phyloP scores from a whole-genome alignment of 2,113 vertebrate genomes.

The Mus spicilegus region DNA sequence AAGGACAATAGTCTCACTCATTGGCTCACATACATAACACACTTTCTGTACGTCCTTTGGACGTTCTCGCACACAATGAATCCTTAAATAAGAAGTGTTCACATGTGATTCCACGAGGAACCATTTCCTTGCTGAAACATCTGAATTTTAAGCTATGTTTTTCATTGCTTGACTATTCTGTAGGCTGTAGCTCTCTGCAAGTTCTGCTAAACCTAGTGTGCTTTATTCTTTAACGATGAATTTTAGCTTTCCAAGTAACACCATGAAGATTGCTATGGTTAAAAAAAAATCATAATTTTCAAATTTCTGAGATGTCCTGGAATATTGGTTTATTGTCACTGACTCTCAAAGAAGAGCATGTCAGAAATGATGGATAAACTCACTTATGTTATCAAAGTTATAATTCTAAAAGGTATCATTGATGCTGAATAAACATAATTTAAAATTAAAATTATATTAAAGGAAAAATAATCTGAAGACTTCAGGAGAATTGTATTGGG shows the following conservation, averaged over 20 bases:
- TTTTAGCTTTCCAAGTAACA: neutral
- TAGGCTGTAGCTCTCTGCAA: neutral
- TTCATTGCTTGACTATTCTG: neutral
- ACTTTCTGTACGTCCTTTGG: neutral
- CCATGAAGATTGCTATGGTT: neutral
- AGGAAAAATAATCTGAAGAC: neutral
- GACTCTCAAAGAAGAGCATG: neutral
- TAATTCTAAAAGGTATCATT: neutral
- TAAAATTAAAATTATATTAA: neutral
- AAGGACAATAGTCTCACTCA: neutral
- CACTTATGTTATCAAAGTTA: neutral
- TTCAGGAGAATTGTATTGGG: neutral
- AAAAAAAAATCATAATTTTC: neutral
- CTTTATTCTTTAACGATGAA: neutral
- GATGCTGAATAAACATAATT: neutral
- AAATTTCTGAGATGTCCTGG: neutral
- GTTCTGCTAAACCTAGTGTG: neutral
- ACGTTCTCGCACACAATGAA: neutral
- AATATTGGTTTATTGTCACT: neutral
- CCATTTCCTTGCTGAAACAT: neutral
- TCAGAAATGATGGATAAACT: neutral
- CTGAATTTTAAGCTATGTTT: neutral
- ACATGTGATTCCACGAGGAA: neutral
- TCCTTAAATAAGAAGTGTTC: neutral
- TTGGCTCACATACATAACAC: neutral